These are phyloP conservation scores for Drosophila sucinea DNA, from an alignment of 1,140 invertebrate genomes.

Conservation along the genomic window DNA sequence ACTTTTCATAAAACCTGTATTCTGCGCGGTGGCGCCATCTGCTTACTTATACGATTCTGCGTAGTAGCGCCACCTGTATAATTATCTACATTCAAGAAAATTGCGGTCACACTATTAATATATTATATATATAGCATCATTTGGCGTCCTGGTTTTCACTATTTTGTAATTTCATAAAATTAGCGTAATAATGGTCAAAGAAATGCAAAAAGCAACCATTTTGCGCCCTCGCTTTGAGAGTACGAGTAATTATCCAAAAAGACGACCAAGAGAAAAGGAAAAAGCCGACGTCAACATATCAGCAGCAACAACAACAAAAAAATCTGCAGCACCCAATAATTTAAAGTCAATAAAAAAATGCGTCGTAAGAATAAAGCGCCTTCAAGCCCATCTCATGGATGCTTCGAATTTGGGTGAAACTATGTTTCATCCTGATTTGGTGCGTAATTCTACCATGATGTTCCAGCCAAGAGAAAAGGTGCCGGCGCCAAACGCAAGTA, in stretches of 20 bases:
- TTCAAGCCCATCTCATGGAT: neutral
- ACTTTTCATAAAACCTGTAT: no score
- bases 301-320: neutral
- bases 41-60: no score
- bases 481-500: no score
- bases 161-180: neutral
- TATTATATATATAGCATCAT: no score
- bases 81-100: no score
- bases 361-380: slow-evolving; percentile 46
- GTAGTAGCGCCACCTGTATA: no score
- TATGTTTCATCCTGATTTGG: neutral
- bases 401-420: neutral
- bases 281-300: neutral
- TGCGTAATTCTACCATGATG: neutral
- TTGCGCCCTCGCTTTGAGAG: neutral
- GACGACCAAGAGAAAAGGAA: neutral
- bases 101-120: no score
- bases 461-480: neutral
- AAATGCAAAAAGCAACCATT: neutral
- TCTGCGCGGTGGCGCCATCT: no score
- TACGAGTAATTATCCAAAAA: neutral
- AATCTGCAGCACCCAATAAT: neutral
- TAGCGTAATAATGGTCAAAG: neutral
- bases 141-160: no score
- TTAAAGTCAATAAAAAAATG: slow-evolving; percentile 30